Evolutionary conservation across 1,140 invertebrate species (phyloP), one percentile per base, ranked within the genome.

Genomic region (Dendrolimus kikuchii): DNA sequence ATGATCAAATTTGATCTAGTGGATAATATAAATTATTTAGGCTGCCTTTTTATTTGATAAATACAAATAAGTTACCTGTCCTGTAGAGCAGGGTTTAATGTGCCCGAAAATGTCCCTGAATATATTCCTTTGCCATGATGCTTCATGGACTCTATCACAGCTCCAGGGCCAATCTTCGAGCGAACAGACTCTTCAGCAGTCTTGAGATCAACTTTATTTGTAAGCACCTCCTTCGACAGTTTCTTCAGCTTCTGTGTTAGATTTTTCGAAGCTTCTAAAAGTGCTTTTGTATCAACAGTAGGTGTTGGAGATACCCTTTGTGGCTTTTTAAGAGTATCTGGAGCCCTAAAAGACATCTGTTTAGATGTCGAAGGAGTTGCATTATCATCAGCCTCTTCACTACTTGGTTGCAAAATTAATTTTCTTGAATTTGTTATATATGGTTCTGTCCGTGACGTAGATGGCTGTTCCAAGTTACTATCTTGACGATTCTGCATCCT

Each of bases 141-240:
- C 73, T 96, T 94, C 95, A 97, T 96, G 63, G 94, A 95, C 73
- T 96, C 94, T 71, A 96, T 96, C 68, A 96, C 95, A 62, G 95
- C 95, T 46, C 95, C 95, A 53, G 94, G 93, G n/a, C 90, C 88
- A 55, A 86, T 77, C 49, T 86, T 86, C 5, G 80, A 65, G 71
- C 89, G 57, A 60, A 84, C 64, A 53, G 81, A 58, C 62, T 81
- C 70, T 66, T 90, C 89, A 23, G 89, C 83, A 42, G 77, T 71
- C 54, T 84, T 86, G 56, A 90, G 68, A 76, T 90, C 89, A 58
- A 90, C 88, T 66, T 90, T 90, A 53, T 89, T 90, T 59, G 92
- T 94, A 59, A 95, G 89, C 50, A 97, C 95, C 88, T 96, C 95
- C 61, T 95, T 95, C 10, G 95, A 97, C 48, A 98, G 89, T 80